A percentile compares a stretch with the other conserved stretches of the same genome.
These are phyloP conservation scores for Alosa sapidissima DNA, from an alignment of 2,797 vertebrate genomes.

Conservation along the genomic window DNA sequence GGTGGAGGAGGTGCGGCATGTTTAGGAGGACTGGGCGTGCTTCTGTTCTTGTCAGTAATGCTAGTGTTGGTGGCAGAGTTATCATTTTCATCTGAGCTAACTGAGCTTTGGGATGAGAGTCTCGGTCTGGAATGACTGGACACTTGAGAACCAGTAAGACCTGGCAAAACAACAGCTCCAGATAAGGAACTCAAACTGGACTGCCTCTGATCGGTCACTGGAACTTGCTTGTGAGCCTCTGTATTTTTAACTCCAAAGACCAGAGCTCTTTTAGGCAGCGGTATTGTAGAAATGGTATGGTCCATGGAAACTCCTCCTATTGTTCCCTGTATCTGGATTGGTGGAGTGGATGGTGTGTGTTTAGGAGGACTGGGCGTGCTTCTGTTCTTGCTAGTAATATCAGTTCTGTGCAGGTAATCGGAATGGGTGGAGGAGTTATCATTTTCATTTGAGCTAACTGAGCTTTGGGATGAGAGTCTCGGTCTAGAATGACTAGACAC, in stretches of 20 bases:
- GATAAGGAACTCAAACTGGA: not conserved
- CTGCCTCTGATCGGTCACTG: not conserved
- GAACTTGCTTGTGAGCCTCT: not conserved
- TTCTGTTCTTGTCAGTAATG: not conserved
- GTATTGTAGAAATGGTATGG: not conserved
- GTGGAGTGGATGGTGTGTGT: not conserved
- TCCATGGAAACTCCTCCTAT: not conserved
- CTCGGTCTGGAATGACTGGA: not conserved
- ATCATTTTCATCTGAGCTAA: slow-evolving; percentile 30
- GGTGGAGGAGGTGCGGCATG: too few species aligned
- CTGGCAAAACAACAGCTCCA: not conserved
- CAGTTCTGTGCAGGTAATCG: too few species aligned
- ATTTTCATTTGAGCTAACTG: not conserved
- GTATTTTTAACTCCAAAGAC: not conserved
- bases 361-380: not conserved
- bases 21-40: too few species aligned
- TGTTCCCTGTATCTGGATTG: not conserved
- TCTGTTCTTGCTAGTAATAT: too few species aligned
- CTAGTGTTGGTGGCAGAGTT: slow-evolving; percentile 35
- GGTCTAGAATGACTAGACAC: not conserved
- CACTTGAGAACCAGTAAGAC: not conserved
- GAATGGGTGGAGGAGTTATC: slow-evolving; percentile 17
- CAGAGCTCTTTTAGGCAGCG: not conserved
- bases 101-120: not conserved
- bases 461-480: not conserved